Conservation (phyloP, 2,113 vertebrate species). For the Pelobates fuscus region DNA sequence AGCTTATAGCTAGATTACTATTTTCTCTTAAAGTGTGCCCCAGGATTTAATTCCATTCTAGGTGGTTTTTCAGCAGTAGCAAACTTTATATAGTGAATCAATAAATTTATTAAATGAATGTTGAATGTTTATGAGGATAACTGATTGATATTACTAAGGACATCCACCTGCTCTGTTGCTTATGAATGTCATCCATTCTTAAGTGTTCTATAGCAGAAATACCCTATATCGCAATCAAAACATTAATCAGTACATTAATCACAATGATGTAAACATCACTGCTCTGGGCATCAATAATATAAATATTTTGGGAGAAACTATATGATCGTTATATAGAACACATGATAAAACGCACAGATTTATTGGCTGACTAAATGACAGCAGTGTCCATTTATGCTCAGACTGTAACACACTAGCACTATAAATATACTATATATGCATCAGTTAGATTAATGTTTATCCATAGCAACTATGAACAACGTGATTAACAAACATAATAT, state of each 20-base stretch:
- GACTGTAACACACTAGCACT: neutral
- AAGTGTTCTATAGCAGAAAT: slow-evolving; percentile 57
- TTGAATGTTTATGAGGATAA: slow-evolving; percentile 64
- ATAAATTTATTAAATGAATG: slow-evolving; percentile 68
- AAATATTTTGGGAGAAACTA: neutral
- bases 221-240: neutral
- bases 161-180: slow-evolving; percentile 62
- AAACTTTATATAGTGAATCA: slow-evolving; percentile 71
- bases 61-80: slow-evolving; percentile 54
- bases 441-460: too few relatives aligned
- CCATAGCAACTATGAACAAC: too few relatives aligned
- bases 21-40: slow-evolving; percentile 49
- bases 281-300: too few relatives aligned
- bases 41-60: slow-evolving; percentile 48
- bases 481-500: too few relatives aligned
- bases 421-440: neutral
- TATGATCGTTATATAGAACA: neutral
- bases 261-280: too few relatives aligned
- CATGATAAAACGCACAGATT: neutral
- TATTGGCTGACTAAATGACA: neutral
- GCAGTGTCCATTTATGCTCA: neutral
- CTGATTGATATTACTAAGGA: slow-evolving; percentile 62
- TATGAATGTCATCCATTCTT: slow-evolving; percentile 53
- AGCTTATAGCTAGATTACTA: slow-evolving; percentile 35
- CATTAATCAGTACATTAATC: too few relatives aligned